Percentiles rank a stretch among this genome's conserved stretches.
These are phyloP conservation scores for Drosophila histrio DNA, from an alignment of 2,888 invertebrate species.

Conservation along the genomic window DNA sequence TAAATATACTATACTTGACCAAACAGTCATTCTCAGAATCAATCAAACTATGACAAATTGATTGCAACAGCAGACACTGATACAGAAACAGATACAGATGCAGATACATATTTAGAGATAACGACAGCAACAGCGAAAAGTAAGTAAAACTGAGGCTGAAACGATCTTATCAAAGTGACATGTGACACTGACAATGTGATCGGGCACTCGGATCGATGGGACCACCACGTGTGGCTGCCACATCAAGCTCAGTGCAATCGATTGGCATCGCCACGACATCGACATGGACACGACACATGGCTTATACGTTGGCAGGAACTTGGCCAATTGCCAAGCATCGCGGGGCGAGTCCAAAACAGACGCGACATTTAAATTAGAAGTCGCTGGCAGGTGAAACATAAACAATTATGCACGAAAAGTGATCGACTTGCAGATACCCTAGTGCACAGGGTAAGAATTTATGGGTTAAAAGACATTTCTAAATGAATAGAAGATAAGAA, in stretches of 20 bases:
- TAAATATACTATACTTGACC: no score
- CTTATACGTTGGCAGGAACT: conserved; percentile 14
- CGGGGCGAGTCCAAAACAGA: conserved; percentile 11
- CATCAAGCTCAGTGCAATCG: conserved; percentile 12
- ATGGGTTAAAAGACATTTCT: no score
- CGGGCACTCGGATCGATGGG: conserved; percentile 39
- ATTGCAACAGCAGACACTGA: background rate
- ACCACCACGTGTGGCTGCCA: conserved; percentile 47
- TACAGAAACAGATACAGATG: background rate
- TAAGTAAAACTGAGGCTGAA: conserved; percentile 12
- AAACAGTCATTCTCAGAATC: background rate
- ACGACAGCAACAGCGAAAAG: background rate
- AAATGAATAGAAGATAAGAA: no score
- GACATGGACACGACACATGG: conserved; percentile 24
- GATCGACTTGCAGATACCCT: background rate
- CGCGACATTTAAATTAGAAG: conserved; percentile 23
- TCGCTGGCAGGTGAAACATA: background rate
- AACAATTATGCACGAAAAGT: background rate
- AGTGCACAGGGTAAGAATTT: no score
- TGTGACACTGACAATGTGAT: conserved; percentile 48
- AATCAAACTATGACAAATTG: conserved; percentile 1
- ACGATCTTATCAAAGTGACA: conserved; percentile 49
- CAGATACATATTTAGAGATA: background rate
- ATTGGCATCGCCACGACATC: conserved; percentile 15
- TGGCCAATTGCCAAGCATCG: conserved; percentile 31